These are phyloP conservation scores for Sternotherus odoratus DNA, from an alignment of 2,797 vertebrate species.

Conservation along the genomic window DNA sequence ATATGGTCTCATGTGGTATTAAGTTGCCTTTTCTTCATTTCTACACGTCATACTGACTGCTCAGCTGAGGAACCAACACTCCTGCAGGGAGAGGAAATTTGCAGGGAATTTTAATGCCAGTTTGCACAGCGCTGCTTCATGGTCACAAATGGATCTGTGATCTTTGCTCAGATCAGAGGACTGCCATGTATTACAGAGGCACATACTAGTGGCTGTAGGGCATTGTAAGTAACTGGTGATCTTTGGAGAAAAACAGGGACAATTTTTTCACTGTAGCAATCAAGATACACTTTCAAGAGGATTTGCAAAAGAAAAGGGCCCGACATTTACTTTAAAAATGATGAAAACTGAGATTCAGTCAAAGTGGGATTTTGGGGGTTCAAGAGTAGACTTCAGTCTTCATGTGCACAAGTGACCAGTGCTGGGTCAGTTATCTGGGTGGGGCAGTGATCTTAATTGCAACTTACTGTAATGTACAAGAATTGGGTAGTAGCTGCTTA, in stretches of 20 bases:
- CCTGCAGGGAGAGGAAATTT: neutral
- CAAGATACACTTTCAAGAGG: neutral
- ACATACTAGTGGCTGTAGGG: neutral
- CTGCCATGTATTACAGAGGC: neutral
- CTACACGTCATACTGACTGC: neutral
- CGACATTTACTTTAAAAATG: neutral
- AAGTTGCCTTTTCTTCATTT: neutral
- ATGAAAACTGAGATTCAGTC: neutral
- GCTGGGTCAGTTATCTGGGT: too few species aligned
- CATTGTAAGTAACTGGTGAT: neutral
- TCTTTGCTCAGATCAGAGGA: neutral
- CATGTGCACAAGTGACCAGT: neutral
- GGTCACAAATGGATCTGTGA: neutral
- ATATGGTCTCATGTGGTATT: neutral
- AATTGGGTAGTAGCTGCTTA: neutral
- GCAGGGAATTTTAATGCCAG: neutral
- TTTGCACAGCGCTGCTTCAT: neutral
- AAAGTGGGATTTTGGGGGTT: neutral
- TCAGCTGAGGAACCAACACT: neutral
- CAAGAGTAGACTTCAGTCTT: neutral
- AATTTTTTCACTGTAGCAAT: neutral
- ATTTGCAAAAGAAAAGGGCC: neutral
- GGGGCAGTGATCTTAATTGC: neutral
- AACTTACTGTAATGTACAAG: neutral
- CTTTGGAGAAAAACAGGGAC: neutral